Conservation (phyloP, 1,140 invertebrate species). For the Zaprionus nigranus region DNA sequence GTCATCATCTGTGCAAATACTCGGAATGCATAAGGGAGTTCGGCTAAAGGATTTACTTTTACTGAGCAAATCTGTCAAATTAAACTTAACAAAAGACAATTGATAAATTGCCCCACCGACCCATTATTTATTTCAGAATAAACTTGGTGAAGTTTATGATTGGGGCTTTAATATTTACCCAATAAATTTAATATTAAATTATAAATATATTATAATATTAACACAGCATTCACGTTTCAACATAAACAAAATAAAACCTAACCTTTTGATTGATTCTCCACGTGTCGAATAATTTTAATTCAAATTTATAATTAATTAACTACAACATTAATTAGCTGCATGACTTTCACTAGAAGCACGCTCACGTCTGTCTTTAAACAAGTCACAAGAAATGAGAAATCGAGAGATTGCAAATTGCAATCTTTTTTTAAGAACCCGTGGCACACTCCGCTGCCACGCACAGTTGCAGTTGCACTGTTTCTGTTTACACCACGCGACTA, state of each 20-base stretch:
- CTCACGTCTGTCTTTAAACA: slow-evolving; percentile 19
- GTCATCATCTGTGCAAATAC: slow-evolving; percentile 47
- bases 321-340: slow-evolving; percentile 46
- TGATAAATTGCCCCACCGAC: slow-evolving; percentile 39
- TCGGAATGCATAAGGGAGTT: slow-evolving; percentile 65
- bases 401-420: slow-evolving; percentile 36
- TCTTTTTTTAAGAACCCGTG: not conserved
- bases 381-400: slow-evolving; percentile 34
- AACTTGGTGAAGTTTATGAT: not conserved
- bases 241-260: slow-evolving; percentile 29
- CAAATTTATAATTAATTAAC: slow-evolving; percentile 48
- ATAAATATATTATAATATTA: not conserved
- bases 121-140: slow-evolving; percentile 53
- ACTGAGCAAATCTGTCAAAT: slow-evolving; percentile 71
- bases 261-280: slow-evolving; percentile 45
- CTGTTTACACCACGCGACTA: slow-evolving; percentile 56
- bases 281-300: slow-evolving; percentile 12
- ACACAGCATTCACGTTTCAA: not conserved
- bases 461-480: slow-evolving; percentile 76
- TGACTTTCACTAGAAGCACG: slow-evolving; percentile 20
- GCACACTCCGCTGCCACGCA: slow-evolving; percentile 39
- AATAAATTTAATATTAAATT: slow-evolving; percentile 14
- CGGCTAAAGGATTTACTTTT: slow-evolving; percentile 55
- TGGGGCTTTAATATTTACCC: not conserved
- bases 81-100: slow-evolving; percentile 67